These are phyloP conservation scores for Clanis bilineata DNA, from an alignment of 2,888 invertebrate species.

Conservation along the genomic window DNA sequence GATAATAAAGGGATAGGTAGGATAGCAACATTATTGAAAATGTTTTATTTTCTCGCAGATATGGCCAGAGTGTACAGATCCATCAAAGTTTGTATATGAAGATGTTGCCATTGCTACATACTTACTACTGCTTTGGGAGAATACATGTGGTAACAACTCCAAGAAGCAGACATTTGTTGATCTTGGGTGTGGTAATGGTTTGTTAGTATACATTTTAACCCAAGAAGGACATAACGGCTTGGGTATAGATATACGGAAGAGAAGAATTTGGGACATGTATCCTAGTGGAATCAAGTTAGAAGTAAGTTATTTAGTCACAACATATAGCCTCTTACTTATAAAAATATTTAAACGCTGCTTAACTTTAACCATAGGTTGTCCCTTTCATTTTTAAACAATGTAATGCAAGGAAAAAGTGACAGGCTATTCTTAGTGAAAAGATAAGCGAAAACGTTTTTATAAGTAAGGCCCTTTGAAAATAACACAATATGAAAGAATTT, in stretches of 20 bases:
- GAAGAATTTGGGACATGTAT: conserved; percentile 95
- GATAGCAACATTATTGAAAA: background rate
- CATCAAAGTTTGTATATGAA: conserved; percentile 97
- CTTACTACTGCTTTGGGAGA: conserved; percentile 90
- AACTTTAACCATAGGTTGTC: too few relatives aligned
- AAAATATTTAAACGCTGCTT: too few relatives aligned
- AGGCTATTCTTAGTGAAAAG: too few relatives aligned
- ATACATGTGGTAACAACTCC: conserved; percentile 59
- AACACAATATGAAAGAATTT: too few relatives aligned
- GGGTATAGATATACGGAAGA: conserved; percentile 91
- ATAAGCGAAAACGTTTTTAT: too few relatives aligned
- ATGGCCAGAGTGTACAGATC: conserved; percentile 97
- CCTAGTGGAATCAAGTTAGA: conserved; percentile 84
- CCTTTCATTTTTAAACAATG: too few relatives aligned
- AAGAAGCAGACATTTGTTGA: conserved; percentile 90
- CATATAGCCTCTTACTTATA: background rate
- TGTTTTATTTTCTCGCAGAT: conserved; percentile 66
- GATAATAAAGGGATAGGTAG: too few relatives aligned
- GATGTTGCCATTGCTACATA: conserved; percentile 97
- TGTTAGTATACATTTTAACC: conserved; percentile 92
- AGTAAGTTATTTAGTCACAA: too few relatives aligned
- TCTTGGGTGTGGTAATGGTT: conserved; percentile 98
- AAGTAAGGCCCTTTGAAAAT: too few relatives aligned
- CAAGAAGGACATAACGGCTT: conserved; percentile 91
- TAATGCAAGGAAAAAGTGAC: too few relatives aligned